Base-by-base conservation (phyloP, 2,797 vertebrate species). In the Ambastaia sidthimunki region DNA sequence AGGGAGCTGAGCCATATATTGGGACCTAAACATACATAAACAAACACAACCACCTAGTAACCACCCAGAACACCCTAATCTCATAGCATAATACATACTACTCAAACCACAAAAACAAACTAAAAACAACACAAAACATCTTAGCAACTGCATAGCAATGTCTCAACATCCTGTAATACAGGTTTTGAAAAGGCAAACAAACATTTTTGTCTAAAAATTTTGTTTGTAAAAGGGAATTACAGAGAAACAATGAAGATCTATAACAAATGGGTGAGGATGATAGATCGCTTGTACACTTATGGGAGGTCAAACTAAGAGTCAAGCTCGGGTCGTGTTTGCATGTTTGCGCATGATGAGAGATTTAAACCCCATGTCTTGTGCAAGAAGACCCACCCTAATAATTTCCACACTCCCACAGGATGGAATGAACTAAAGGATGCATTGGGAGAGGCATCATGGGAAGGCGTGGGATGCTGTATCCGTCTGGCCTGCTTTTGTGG, bases 381-480 rank as follows among this genome's bases (percentile, higher is more conserved):
- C 48, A 82, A 87, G 83, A 71, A 44, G 69, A 71, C 73, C 73
- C 80, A 82, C 73, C 82, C 81, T 67, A 80, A 85, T 83, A 69
- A 83, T 73, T 81, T 60, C 19, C 76, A 80, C 86, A 80, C 80
- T 82, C 62, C 70, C 74, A 62, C 54, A 74, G 71, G 71, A 72
- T 48, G 74, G 62, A 85, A 75, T 41, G 31, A 85, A 71, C 81
- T 85, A 76, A 83, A 85, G 82, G 63, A 84, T 66, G 80, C 78
- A 52, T 71, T 74, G 85, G 55, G 78, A 84, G 87, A 88, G 81
- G 83, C 72, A 83, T 82, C 84, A 82, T 82, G 83, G 87, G 86
- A 89, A 87, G 76, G 84, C 78, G 87, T 91, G 89, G 89, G 89
- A 87, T 80, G 87, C 65, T 83, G 76, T 71, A 80, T 86, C 69